phyloP scores from a whole-genome alignment of 2,113 vertebrate species.

The Sialia sialis region DNA sequence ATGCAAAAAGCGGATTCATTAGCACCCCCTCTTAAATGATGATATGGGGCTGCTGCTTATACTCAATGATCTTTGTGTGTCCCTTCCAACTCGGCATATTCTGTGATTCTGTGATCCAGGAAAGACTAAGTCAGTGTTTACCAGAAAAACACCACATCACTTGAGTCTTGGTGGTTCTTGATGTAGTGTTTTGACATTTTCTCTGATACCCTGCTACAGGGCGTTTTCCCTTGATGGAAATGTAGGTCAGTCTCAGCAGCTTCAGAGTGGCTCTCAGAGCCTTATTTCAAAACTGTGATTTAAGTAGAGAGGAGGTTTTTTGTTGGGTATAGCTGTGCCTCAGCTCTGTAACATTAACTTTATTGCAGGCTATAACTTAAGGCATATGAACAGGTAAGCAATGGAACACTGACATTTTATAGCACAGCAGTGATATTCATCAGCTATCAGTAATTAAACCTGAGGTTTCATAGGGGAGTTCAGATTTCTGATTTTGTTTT shows the following conservation, averaged over 20 bases:
- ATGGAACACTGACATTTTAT: not conserved
- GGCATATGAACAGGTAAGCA: not conserved
- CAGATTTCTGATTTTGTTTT: not conserved
- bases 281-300: not conserved
- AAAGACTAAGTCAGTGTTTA: not conserved
- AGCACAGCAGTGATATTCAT: not conserved
- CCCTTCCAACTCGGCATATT: not conserved
- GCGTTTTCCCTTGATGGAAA: not conserved
- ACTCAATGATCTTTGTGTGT: rapidly evolving
- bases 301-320: not conserved
- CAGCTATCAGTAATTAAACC: not conserved
- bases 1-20: not conserved
- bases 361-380: not conserved
- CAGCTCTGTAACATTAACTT: not conserved
- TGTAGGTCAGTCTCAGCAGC: not conserved
- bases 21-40: not conserved
- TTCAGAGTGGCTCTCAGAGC: not conserved
- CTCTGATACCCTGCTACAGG: not conserved
- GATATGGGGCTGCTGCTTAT: not conserved
- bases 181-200: not conserved
- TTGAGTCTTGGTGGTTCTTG: not conserved
- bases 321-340: not conserved
- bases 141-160: not conserved
- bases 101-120: not conserved
- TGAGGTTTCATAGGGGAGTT: not conserved